Conservation (phyloP, 64 coral and sea anemone genomes). For the Pachyseris speciosa region DNA sequence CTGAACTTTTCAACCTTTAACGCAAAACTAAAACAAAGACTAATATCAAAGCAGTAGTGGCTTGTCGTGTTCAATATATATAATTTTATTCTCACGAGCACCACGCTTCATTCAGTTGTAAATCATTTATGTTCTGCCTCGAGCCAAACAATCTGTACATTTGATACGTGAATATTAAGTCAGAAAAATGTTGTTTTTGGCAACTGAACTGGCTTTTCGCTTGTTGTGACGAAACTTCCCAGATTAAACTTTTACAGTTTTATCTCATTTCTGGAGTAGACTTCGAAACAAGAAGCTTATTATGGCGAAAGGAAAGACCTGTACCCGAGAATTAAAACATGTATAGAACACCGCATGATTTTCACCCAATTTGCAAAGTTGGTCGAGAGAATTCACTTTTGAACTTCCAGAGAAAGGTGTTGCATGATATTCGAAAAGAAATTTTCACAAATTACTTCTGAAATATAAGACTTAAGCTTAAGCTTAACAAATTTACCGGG, state of each 20-base stretch:
- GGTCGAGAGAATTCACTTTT: background rate
- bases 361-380: background rate
- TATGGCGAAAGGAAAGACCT: background rate
- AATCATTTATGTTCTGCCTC: background rate
- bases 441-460: background rate
- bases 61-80: background rate
- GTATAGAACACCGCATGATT: background rate
- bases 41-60: slow-evolving; percentile 6
- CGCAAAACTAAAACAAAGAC: background rate
- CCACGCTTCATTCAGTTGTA: background rate
- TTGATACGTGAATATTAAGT: background rate
- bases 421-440: background rate
- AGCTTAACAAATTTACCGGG: slow-evolving; percentile 7
- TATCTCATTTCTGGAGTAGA: too few relatives aligned
- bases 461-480: too few relatives aligned
- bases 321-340: background rate
- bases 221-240: background rate
- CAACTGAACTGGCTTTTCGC: background rate
- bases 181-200: background rate
- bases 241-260: background rate
- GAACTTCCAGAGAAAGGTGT: background rate
- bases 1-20: background rate
- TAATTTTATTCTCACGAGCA: background rate
- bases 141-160: background rate
- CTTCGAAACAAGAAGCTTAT: background rate